Base-by-base conservation (phyloP, 2,113 vertebrate genomes). In the Passer domesticus region DNA sequence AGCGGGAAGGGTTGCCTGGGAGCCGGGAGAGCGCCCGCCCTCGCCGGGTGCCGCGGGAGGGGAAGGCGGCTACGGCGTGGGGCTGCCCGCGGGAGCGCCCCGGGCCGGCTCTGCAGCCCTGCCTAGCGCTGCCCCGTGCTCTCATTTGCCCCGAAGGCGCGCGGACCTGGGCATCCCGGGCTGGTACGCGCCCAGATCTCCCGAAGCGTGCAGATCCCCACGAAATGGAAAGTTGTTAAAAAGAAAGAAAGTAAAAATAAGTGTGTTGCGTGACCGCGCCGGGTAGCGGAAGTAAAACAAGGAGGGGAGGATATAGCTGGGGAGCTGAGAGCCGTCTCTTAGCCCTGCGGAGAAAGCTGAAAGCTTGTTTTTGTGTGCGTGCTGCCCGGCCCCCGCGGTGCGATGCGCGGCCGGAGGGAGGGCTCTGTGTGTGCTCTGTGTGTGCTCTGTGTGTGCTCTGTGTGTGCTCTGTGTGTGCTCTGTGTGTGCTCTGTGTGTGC, bases 61-160 rank as follows among this genome's bases (percentile, higher is more conserved):
- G 30, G 35, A 4, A 33, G 52, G 31, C 43, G 2, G 33, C 47
- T 39, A 1, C 25, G 15, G n/a, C 3, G 15, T 5, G 52, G 15
- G 46, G 64, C 30, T 7, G 50, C 31, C 12, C 39, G 56, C n/a
- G 7, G 24, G 47, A 30, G 20, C 2, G n/a, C n/a, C 15, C 52
- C 74, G 28, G 44, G 23, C 37, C 23, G 8, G 25, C 31, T 35
- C 37, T 7, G 39, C 58, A 12, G 52, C n/a, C 30, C 2, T 25
- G 13, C 25, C 33, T 1, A 0, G 1, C 9, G 49, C 39, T 23
- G 60, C 16, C 11, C 19, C 19, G 7, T 0, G 59, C 44, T 24
- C 19, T 4, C 35, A 0, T 20, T 11, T 20, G 25, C 44, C 7
- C 1, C 19, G 6, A 9, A 14, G 63, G 11, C 64, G 7, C 14